Conservation (phyloP, 2,888 invertebrate genomes). For the Tyria jacobaeae region DNA sequence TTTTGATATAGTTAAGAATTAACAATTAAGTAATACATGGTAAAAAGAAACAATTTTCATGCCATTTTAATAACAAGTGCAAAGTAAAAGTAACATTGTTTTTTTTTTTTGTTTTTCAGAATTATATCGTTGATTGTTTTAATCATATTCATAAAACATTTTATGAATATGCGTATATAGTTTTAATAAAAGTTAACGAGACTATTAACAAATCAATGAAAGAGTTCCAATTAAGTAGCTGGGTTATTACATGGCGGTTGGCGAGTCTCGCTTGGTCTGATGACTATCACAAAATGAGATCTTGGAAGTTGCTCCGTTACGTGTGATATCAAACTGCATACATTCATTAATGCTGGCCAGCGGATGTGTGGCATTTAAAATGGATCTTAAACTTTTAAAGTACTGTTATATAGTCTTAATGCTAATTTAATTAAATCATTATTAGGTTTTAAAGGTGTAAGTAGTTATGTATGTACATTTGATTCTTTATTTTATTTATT, state of each 20-base stretch:
- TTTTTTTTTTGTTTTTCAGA: neutral
- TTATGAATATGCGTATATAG: slow-evolving; percentile 35
- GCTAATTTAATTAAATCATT: slow-evolving; percentile 26
- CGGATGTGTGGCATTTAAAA: slow-evolving; percentile 44
- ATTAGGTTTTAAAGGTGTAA: slow-evolving; percentile 1
- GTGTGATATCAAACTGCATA: slow-evolving; percentile 53
- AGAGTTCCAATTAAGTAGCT: slow-evolving; percentile 76
- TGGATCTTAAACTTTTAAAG: slow-evolving; percentile 40
- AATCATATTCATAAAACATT: slow-evolving; percentile 57
- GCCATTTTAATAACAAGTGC: neutral
- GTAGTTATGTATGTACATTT: neutral
- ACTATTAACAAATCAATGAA: slow-evolving; percentile 80
- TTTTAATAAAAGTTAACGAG: slow-evolving; percentile 71
- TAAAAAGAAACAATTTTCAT: neutral
- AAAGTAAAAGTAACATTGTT: neutral
- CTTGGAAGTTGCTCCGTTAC: slow-evolving; percentile 62
- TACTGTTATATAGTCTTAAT: slow-evolving; percentile 28
- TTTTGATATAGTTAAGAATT: no score
- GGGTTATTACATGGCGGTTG: slow-evolving; percentile 69
- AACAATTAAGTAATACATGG: no score
- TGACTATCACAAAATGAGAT: slow-evolving; percentile 79
- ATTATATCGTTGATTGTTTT: neutral
- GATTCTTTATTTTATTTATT: slow-evolving; percentile 23
- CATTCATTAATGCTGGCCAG: slow-evolving; percentile 43
- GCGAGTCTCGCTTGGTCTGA: slow-evolving; percentile 63